phyloP scores from a whole-genome alignment of 2,888 invertebrate species.

The Tolmerus cingulatus region DNA sequence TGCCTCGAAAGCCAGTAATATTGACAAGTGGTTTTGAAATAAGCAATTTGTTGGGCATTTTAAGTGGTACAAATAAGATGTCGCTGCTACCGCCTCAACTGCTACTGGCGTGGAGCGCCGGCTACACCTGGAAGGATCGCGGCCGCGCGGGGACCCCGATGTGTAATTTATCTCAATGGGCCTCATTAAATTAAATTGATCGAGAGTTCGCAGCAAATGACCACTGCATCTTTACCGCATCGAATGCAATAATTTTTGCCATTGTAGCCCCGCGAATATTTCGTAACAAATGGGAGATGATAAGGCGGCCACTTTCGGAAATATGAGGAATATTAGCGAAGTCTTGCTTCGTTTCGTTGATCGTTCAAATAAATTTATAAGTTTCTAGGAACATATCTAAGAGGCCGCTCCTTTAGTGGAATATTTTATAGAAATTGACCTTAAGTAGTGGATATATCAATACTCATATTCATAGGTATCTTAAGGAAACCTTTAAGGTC shows the following conservation, averaged over 20 bases:
- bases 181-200: slow-evolving; percentile 22
- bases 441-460: not conserved
- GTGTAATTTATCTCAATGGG: slow-evolving; percentile 27
- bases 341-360: not conserved
- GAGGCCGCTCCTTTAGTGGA: not conserved
- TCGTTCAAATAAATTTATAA: not conserved
- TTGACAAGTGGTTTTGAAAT: slow-evolving; percentile 28
- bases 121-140: not conserved
- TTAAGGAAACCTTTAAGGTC: not conserved
- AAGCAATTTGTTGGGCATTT: slow-evolving; percentile 29
- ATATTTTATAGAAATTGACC: not conserved
- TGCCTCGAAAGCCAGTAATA: slow-evolving; percentile 1
- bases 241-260: not conserved
- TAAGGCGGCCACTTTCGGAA: not conserved
- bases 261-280: not conserved
- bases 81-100: not conserved
- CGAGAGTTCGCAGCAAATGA: not conserved
- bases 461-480: not conserved
- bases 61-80: slow-evolving; percentile 26
- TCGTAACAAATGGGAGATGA: not conserved
- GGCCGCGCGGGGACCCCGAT: not conserved
- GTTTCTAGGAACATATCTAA: not conserved
- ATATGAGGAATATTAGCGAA: not conserved
- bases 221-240: not conserved
- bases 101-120: not conserved